Conservation (phyloP, 1,140 invertebrate species). For the Drosophila navojoa region DNA sequence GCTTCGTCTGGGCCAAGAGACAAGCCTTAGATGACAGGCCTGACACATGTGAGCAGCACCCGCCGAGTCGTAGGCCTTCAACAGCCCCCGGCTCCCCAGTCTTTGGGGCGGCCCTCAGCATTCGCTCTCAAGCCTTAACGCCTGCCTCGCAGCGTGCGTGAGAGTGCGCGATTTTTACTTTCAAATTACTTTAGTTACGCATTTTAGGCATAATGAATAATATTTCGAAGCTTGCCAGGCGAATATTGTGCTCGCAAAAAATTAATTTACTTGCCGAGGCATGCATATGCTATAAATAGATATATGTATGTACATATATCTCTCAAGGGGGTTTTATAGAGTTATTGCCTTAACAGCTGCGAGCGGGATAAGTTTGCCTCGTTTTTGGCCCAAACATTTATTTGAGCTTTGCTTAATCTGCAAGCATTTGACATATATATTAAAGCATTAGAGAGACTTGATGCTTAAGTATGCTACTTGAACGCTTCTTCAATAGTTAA, state of each 20-base stretch:
- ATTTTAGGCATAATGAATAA: conserved; percentile 77
- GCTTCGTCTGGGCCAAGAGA: conserved; percentile 16
- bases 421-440: not conserved
- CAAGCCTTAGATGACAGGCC: conserved; percentile 27
- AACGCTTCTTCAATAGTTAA: not conserved
- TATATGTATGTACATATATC: not conserved
- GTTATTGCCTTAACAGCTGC: conserved; percentile 30
- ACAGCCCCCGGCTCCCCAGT: not conserved
- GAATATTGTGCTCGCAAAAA: conserved; percentile 42
- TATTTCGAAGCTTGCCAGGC: conserved; percentile 26
- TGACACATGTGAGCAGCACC: conserved; percentile 57
- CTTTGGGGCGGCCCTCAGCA: not conserved
- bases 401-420: not conserved
- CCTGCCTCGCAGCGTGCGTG: conserved; percentile 18
- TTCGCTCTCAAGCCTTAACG: not conserved
- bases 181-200: conserved; percentile 78
- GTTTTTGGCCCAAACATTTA: not conserved
- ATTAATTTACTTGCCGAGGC: conserved; percentile 44
- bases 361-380: not conserved
- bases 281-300: conserved; percentile 1
- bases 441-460: not conserved
- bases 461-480: conserved; percentile 13
- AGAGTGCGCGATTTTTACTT: conserved; percentile 61
- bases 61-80: conserved; percentile 19
- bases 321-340: conserved; percentile 45